Evolutionary conservation across 2,797 vertebrate genomes (phyloP).

Genomic region (Halcyon smyrnensis): DNA sequence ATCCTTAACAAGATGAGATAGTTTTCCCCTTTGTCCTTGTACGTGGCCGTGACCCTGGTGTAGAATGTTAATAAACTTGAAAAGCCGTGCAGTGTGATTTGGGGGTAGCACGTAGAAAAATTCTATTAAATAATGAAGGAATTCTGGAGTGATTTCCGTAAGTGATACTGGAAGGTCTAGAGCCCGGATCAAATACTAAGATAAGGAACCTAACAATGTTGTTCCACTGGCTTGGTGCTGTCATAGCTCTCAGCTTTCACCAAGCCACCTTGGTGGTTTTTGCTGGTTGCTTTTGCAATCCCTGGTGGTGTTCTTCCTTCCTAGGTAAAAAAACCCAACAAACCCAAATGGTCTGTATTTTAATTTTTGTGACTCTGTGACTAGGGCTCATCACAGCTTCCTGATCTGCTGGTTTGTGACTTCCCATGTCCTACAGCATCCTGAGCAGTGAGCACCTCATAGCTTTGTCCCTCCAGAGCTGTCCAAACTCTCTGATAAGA

Average conservation of each 20-base stretch:
- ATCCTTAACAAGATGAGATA: constrained; percentile 11
- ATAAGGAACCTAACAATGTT: rapidly evolving
- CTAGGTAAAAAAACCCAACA: too few relatives aligned
- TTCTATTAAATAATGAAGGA: background rate
- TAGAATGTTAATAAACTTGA: background rate
- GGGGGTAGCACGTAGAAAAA: background rate
- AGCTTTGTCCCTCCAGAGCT: background rate
- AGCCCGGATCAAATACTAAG: rapidly evolving
- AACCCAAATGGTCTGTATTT: too few relatives aligned
- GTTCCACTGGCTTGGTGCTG: background rate
- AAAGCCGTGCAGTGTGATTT: background rate
- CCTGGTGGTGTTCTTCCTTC: background rate
- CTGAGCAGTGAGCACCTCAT: background rate
- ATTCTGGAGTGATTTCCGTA: background rate
- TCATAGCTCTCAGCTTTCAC: background rate
- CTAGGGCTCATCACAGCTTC: background rate
- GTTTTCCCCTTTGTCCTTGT: background rate
- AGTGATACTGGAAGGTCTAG: background rate
- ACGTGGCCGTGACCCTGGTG: background rate
- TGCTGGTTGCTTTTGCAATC: background rate
- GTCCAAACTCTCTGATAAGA: background rate
- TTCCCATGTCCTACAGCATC: background rate
- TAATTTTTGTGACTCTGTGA: background rate
- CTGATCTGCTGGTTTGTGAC: background rate
- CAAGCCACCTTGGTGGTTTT: background rate